Conservation (phyloP, 2,888 invertebrate species). For the Taphrorychus bicolor region DNA sequence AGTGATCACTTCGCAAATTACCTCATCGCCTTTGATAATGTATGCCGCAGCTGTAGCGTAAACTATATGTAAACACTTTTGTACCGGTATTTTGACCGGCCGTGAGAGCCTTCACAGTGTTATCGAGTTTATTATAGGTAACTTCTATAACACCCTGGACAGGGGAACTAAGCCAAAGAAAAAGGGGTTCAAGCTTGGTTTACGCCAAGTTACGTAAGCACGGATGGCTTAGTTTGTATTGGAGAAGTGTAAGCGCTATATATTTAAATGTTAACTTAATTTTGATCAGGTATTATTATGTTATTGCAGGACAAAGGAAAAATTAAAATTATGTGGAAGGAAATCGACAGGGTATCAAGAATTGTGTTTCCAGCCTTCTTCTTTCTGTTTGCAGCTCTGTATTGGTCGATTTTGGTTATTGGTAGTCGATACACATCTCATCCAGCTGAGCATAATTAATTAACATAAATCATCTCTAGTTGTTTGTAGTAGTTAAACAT, state of each 20-base stretch:
- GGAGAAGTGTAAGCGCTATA: slow-evolving; percentile 51
- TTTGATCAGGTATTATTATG: slow-evolving; percentile 1
- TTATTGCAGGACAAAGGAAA: slow-evolving; percentile 66
- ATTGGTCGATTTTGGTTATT: slow-evolving; percentile 79
- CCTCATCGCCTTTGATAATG: too few relatives aligned
- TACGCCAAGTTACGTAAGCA: slow-evolving; percentile 25
- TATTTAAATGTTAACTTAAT: neutral
- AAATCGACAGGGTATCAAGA: slow-evolving; percentile 79
- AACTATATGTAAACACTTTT: too few relatives aligned
- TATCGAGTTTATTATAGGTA: slow-evolving; percentile 45
- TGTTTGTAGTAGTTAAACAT: too few relatives aligned
- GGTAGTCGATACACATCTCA: slow-evolving; percentile 40
- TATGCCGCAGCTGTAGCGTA: too few relatives aligned
- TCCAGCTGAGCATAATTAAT: neutral
- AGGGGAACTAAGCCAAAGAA: slow-evolving; percentile 43
- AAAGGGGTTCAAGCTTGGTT: slow-evolving; percentile 7
- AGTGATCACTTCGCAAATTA: too few relatives aligned
- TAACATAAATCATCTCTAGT: too few relatives aligned
- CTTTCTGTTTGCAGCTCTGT: slow-evolving; percentile 76
- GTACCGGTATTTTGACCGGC: neutral
- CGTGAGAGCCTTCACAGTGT: too few relatives aligned
- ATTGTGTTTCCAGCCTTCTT: slow-evolving; percentile 82
- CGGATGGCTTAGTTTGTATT: slow-evolving; percentile 46
- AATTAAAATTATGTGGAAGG: slow-evolving; percentile 77
- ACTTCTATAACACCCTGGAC: slow-evolving; percentile 51